Conservation (phyloP, 2,113 vertebrate genomes). For the Sceloporus tristichus region DNA sequence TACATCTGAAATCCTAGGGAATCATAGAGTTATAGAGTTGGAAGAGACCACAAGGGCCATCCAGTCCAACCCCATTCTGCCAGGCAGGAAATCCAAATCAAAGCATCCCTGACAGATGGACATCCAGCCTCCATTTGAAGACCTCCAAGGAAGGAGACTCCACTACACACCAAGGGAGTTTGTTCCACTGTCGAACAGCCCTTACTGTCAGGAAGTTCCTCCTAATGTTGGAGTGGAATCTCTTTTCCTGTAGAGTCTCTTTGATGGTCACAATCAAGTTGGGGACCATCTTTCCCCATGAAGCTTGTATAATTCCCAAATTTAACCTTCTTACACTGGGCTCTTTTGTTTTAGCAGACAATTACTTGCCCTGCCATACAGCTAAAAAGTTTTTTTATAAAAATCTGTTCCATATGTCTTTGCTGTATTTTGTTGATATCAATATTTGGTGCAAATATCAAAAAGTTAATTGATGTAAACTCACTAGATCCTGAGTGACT, state of each 20-base stretch:
- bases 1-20: neutral
- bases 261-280: neutral
- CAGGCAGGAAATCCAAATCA: too few species aligned
- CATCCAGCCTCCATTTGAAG: too few species aligned
- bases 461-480: neutral
- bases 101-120: too few species aligned
- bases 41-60: too few species aligned
- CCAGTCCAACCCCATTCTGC: too few species aligned
- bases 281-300: neutral
- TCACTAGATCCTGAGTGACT: neutral
- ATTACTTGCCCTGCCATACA: neutral
- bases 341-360: neutral
- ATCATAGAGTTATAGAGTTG: too few species aligned
- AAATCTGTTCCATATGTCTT: neutral
- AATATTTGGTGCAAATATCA: neutral
- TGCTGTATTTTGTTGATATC: neutral
- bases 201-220: too few species aligned
- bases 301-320: neutral
- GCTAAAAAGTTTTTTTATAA: too few species aligned
- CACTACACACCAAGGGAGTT: too few species aligned
- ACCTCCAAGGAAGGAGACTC: too few species aligned
- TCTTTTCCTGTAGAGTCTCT: neutral
- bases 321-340: neutral
- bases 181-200: too few species aligned
- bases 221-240: too few species aligned